phyloP scores from a whole-genome alignment of 2,113 vertebrate species.

The Mustela lutreola region DNA sequence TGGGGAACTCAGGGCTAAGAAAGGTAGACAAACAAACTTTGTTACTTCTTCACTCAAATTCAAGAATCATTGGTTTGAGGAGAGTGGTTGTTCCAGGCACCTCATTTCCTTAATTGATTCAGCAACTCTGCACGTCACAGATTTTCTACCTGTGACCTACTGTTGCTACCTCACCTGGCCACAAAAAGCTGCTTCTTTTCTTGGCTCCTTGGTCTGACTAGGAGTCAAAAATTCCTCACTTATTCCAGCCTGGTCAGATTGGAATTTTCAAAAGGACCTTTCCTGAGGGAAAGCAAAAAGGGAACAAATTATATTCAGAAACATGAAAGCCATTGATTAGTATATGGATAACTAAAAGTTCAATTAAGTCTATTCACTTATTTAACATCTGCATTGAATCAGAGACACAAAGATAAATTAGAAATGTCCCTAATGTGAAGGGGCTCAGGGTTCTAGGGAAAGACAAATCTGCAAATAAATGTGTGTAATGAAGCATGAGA shows the following conservation, averaged over 20 bases:
- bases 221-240: neutral
- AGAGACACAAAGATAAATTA: conserved; percentile 25
- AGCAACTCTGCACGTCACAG: neutral
- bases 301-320: neutral
- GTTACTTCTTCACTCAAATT: neutral
- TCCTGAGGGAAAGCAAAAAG: neutral
- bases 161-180: neutral
- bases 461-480: neutral
- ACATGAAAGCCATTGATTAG: neutral
- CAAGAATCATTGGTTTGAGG: neutral
- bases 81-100: neutral
- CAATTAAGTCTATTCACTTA: neutral
- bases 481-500: neutral
- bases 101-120: neutral
- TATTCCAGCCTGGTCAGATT: neutral
- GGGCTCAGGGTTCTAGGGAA: neutral
- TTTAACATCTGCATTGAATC: neutral
- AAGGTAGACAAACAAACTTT: neutral
- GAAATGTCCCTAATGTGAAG: neutral
- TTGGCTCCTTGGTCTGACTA: neutral
- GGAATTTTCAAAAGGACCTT: conserved; percentile 46
- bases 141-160: neutral
- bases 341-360: neutral
- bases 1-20: neutral
- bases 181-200: neutral